Base-by-base conservation (phyloP, 2,888 invertebrate genomes). In the Caenorhabditis sp. region DNA sequence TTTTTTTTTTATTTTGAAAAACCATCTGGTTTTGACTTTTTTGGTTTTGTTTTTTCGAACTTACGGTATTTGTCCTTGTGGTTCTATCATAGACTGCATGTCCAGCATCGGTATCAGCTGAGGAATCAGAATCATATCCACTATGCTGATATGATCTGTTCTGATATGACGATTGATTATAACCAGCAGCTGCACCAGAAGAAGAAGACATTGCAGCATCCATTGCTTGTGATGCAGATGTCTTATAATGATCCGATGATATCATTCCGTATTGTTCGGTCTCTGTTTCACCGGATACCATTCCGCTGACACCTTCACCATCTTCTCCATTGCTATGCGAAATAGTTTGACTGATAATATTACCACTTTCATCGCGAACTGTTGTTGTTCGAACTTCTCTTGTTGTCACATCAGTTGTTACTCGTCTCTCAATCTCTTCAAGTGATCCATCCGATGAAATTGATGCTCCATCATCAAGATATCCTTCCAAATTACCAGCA, bases 341-440 rank as follows among this genome's bases (percentile, higher is more conserved):
- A 14, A 71, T 62, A 0, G 63, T 71, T 62, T 72, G 70, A 54
- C 79, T 79, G 58, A 79, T 67, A n/a, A 81, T 66, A 61, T 81
- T 81, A 51, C 82, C 82, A 55, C 64, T 59, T 36, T 80, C 78
- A 57, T 82, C 81, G 10, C 78, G 58, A 19, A 81, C 78, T 10
- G 77, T 81, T 17, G 82, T 82, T 24, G 82, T 82, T 58, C 79
- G 24, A 51, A 82, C 74, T 70, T 84, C 84, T 58, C 78, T 71
- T 0, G 81, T 82, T 12, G 84, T 83, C 62, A 85, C 83, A 57
- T 85, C 85, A 31, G 85, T 86, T 3, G 83, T 86, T 17, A 86
- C 86, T 53, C 83, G 54, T 66, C 86, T 74, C 68, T 86, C 86
- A 66, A 86, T 72, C 60, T 79, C 81, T 60, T 79, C 82, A 37